Conservation (phyloP, 2,113 vertebrate species). For the Apodemus sylvaticus region DNA sequence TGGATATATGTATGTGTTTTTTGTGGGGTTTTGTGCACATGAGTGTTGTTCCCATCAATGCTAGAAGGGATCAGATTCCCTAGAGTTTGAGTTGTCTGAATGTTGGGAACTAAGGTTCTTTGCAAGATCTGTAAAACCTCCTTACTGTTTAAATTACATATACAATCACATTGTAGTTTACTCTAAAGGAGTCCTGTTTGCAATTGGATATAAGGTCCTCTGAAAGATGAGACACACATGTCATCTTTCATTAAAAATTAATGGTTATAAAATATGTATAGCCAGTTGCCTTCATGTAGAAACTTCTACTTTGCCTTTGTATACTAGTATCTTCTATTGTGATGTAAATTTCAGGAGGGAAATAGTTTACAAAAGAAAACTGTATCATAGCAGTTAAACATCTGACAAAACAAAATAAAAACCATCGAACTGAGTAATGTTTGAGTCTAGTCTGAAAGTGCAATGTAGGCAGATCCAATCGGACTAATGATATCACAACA, state of each 20-base stretch:
- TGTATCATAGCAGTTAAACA: not conserved
- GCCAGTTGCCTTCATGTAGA: not conserved
- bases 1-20: no score
- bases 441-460: not conserved
- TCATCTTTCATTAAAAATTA: not conserved
- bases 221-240: not conserved
- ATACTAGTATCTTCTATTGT: not conserved
- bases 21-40: no score
- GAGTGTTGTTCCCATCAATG: no score
- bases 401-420: not conserved
- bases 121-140: no score
- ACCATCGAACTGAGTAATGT: not conserved
- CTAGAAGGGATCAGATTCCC: no score
- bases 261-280: not conserved
- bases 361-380: not conserved
- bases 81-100: no score
- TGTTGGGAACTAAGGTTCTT: no score
- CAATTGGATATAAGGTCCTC: no score
- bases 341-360: not conserved
- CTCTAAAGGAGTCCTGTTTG: no score
- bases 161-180: no score
- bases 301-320: not conserved
- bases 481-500: not conserved
- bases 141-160: no score
- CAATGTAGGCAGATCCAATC: not conserved